Percentiles rank a stretch among this genome's conserved stretches.
Evolutionary conservation across 1,140 invertebrate species (phyloP).

Genomic region (Cyclargus thomasi): DNA sequence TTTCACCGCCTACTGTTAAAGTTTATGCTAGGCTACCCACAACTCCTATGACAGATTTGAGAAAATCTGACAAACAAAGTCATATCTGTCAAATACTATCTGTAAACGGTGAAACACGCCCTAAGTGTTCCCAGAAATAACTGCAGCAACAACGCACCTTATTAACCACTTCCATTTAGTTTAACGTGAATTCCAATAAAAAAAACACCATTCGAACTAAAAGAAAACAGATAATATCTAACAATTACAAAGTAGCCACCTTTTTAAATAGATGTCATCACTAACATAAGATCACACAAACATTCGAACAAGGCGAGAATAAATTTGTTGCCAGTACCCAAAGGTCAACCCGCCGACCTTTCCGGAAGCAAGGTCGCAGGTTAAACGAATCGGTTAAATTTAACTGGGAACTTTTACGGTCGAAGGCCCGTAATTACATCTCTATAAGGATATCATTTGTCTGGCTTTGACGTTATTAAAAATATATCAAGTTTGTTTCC

Average conservation of each 20-base stretch:
- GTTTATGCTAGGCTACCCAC: no score
- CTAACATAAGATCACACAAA: slow-evolving; percentile 42
- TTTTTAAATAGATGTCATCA: slow-evolving; percentile 46
- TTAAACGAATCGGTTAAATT: slow-evolving; percentile 17
- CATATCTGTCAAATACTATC: no score
- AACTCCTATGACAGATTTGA: no score
- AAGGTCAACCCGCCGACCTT: slow-evolving; percentile 51
- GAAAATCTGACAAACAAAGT: no score
- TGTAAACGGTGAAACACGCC: no score
- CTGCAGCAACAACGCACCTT: no score
- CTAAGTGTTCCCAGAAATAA: no score
- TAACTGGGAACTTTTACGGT: slow-evolving; percentile 18
- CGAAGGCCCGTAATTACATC: slow-evolving; percentile 9
- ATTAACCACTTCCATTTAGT: no score
- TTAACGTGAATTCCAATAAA: no score
- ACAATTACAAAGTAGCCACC: slow-evolving; percentile 27
- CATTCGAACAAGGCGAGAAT: slow-evolving; percentile 43
- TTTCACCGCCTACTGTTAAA: no score
- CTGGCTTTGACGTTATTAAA: slow-evolving; percentile 7
- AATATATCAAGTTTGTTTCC: background rate
- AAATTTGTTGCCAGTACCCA: slow-evolving; percentile 41
- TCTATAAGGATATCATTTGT: slow-evolving; percentile 4
- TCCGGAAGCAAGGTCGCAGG: slow-evolving; percentile 46
- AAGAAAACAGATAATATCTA: no score
- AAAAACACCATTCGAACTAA: no score